Evolutionary conservation across 2,888 invertebrate species (phyloP), one percentile per base, ranked within the genome.

Genomic region (Acrobasis suavella): DNA sequence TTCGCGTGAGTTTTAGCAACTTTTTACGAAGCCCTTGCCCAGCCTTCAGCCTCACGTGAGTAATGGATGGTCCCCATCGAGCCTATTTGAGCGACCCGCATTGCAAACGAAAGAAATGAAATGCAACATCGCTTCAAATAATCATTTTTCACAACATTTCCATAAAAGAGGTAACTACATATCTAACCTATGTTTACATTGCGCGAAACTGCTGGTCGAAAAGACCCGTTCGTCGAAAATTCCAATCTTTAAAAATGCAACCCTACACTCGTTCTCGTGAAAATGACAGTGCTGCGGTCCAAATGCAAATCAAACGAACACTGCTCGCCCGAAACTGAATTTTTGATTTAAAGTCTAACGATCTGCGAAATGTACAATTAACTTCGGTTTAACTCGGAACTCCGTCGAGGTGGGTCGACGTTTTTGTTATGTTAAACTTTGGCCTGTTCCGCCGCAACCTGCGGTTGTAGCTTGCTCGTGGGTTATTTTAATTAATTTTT

Each of bases 301-400:
- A 69, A 71, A 79, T 80, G 75, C 78, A 81, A 82, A 79, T 81
- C 74, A 71, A 76, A 73, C 73, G 71, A 72, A 74, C 56, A 56
- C 42, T 67, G 64, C 66, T 65, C 63, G 63, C 64, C 58, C 37
- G 17, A 12, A 42, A 65, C 64, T 69, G 69, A 76, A 76, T 72
- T 71, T 73, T 73, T 76, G 72, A 72, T 72, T 65, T 64, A 60
- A 59, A 56, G 65, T 64, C 68, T 66, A 76, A 76, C 72, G 70
- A 70, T 60, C 66, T 71, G 67, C 67, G 63, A 72, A 74, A 73
- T 70, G 68, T 67, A 68, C 70, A 75, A 75, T 74, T 72, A 75
- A 73, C 69, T 54, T 54, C 10, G 42, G 39, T 2, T n/a, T 8
- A 42, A 42, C 42, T 46, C 42, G 1, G 59, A 16, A 38, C 16